These are phyloP conservation scores for Melopsittacus undulatus DNA, from an alignment of 2,797 vertebrate genomes.

Conservation along the genomic window DNA sequence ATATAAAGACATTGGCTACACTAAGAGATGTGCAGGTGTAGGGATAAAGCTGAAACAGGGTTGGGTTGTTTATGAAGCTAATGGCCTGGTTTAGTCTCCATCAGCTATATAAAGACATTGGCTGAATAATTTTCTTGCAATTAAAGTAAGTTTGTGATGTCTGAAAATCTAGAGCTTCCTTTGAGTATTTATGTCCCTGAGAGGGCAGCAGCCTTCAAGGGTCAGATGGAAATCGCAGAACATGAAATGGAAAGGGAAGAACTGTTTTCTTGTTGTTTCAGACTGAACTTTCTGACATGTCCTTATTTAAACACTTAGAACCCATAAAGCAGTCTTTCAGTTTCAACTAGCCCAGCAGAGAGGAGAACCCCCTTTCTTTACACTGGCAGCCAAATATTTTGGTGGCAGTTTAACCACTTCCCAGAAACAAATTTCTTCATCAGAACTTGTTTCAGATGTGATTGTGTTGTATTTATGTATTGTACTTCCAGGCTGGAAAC, in stretches of 20 bases:
- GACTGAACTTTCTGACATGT: background rate
- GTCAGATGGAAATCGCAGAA: background rate
- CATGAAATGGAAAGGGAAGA: fast-evolving
- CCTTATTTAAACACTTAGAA: background rate
- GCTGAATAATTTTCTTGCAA: background rate
- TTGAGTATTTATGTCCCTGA: background rate
- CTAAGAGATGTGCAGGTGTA: background rate
- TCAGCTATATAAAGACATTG: background rate
- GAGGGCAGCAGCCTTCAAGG: background rate
- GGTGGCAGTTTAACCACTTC: background rate
- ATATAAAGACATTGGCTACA: background rate
- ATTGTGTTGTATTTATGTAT: background rate
- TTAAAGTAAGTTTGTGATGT: background rate
- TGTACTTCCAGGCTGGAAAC: background rate
- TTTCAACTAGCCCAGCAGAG: background rate
- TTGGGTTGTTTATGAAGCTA: background rate
- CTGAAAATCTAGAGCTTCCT: background rate
- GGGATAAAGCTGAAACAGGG: background rate
- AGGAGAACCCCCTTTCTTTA: background rate
- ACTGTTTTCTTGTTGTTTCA: background rate
- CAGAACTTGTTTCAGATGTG: background rate
- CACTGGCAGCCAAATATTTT: background rate
- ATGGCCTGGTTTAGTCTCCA: background rate
- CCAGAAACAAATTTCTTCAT: background rate
- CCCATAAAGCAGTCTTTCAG: background rate